Conservation (phyloP, 2,888 invertebrate genomes). For the Chrysomela aeneicollis region DNA sequence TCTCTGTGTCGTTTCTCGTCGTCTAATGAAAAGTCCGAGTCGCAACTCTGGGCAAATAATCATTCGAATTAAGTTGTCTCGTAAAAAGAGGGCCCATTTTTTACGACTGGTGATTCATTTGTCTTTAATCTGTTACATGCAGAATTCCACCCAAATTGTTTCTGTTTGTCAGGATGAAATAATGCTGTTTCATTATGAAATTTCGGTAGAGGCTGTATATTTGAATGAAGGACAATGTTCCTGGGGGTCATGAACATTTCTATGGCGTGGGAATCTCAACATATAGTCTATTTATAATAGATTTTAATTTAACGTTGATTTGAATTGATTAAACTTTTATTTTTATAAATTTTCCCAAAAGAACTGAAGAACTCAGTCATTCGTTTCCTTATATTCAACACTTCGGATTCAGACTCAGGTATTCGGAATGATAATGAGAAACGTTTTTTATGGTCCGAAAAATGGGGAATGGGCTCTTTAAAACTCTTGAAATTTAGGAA, state of each 20-base stretch:
- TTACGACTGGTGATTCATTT: constrained; percentile 33
- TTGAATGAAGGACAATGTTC: neutral
- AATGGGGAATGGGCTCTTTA: neutral
- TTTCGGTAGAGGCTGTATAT: constrained; percentile 15
- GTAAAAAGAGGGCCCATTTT: constrained; percentile 34
- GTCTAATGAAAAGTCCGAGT: constrained; percentile 36
- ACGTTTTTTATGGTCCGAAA: neutral
- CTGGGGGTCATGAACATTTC: neutral
- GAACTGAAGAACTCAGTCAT: too few relatives aligned
- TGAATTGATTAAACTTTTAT: too few relatives aligned
- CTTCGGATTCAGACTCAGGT: neutral
- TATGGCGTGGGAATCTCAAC: too few relatives aligned
- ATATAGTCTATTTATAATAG: too few relatives aligned
- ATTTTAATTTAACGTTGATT: too few relatives aligned
- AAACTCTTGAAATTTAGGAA: neutral
- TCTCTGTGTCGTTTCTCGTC: constrained; percentile 31
- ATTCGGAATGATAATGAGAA: neutral
- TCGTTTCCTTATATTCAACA: too few relatives aligned
- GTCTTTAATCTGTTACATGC: constrained; percentile 33
- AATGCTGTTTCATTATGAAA: constrained; percentile 31
- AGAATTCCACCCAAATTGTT: constrained; percentile 31
- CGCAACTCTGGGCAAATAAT: constrained; percentile 34
- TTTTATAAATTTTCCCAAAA: too few relatives aligned
- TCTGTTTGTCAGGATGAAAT: constrained; percentile 31
- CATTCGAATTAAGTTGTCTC: constrained; percentile 40